These are phyloP conservation scores for Pristionchus mayeri DNA, from an alignment of 2,888 invertebrate species.

Conservation along the genomic window DNA sequence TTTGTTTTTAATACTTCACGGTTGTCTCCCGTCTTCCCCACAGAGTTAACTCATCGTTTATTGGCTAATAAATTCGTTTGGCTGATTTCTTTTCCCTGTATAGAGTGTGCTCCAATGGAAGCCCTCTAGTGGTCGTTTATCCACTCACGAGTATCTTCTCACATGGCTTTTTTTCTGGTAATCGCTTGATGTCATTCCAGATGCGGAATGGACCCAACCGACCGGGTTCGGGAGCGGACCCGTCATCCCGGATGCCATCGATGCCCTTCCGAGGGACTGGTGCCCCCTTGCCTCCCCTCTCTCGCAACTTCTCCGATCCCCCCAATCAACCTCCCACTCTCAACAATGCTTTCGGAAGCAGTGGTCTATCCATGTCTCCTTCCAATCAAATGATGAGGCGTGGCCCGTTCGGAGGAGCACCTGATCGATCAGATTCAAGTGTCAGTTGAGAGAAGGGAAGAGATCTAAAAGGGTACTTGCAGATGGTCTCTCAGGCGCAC, in stretches of 20 bases:
- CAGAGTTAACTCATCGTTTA: slow-evolving; percentile 20
- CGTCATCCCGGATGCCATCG: slow-evolving; percentile 24
- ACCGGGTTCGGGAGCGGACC: slow-evolving; percentile 16
- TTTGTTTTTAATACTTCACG: no score
- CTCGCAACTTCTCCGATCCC: not conserved
- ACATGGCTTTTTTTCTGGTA: not conserved
- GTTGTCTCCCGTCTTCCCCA: slow-evolving; percentile 28
- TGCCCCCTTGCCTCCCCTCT: slow-evolving; percentile 4
- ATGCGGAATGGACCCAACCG: slow-evolving; percentile 46
- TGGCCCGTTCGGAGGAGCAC: not conserved
- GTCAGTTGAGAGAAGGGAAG: no score
- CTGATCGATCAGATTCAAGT: not conserved
- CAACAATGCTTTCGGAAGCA: slow-evolving; percentile 39
- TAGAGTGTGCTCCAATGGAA: not conserved
- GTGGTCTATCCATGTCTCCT: slow-evolving; percentile 60
- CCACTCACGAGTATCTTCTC: slow-evolving; percentile 24
- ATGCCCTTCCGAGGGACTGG: slow-evolving; percentile 7
- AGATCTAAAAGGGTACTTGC: not conserved
- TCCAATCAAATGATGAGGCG: slow-evolving; percentile 61
- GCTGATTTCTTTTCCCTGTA: not conserved
- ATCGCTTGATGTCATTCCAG: no score
- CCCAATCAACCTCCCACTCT: not conserved
- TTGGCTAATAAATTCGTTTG: slow-evolving; percentile 29
- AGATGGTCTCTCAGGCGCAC: slow-evolving; percentile 9
- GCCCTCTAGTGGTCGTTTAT: slow-evolving; percentile 35